Evolutionary conservation across 2,888 invertebrate species (phyloP), one percentile per base, ranked within the genome.

Genomic region (Drosophila paucipuncta): DNA sequence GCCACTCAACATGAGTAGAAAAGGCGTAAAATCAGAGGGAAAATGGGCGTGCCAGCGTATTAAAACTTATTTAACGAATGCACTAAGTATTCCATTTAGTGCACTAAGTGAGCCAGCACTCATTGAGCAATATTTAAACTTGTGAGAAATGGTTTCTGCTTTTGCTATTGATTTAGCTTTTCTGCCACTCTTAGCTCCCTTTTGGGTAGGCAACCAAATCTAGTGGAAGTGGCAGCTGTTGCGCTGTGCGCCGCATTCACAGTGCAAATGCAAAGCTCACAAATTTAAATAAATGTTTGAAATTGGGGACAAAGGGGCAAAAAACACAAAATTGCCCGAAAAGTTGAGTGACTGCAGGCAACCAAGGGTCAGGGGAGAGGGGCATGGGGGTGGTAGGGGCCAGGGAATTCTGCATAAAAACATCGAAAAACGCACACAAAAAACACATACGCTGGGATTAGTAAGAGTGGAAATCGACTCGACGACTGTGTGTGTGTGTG

Each of bases 61-160:
- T 57, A 55, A 47, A 76, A 73, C 67, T 64, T 65, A 81, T 76
- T 83, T 76, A 83, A 80, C 76, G 73, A 76, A 71, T 71, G 73
- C 76, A 73, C 68, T 69, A 68, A 65, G 68, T 59, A 73, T 67
- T 73, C 62, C 52, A 70, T 73, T 73, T 76, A 35, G 37, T 39
- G 43, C 41, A 67, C 52, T 25, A 52, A 62, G 41, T 28, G 28
- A 33, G 1, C 41, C 54, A 52, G 62, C 33, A 47, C 35, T 31
- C 31, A 61, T 43, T 58, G 31, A 47, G 31, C 31, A 41, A 31
- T 43, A 58, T 43, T 58, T 58, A 13, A 58, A 18, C 31, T 22
- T 11, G 16, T 16, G 28, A 30, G 30, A 30, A 52, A 30, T 11
- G 30, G 7, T 31, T 33, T 22, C 9, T 53, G 13, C 53, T 43